A percentile compares a stretch with the other conserved stretches of the same genome.
These are phyloP conservation scores for Leucania comma DNA, from an alignment of 2,888 invertebrate species.

Conservation along the genomic window DNA sequence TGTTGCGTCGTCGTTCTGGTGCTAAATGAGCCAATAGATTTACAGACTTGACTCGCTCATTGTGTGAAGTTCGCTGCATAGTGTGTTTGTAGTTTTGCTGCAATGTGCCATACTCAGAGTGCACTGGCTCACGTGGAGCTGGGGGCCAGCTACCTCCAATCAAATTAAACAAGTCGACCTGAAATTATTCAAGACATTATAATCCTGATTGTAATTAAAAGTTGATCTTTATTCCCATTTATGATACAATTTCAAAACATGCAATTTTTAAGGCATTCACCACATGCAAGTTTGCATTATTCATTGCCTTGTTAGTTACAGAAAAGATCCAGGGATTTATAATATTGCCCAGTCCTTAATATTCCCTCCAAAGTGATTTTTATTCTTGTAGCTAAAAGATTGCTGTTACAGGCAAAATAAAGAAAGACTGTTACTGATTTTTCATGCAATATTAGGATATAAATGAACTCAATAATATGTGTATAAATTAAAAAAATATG, in stretches of 20 bases:
- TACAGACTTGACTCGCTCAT: constrained; percentile 90
- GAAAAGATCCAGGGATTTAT: background rate
- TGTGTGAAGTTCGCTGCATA: constrained; percentile 82
- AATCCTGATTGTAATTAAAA: constrained; percentile 6
- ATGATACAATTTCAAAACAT: background rate
- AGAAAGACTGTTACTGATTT: background rate
- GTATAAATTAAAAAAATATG: background rate
- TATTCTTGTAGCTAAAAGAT: no score
- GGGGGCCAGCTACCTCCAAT: constrained; percentile 89
- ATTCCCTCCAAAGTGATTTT: background rate
- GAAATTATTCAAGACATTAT: constrained; percentile 55
- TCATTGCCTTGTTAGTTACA: constrained; percentile 12
- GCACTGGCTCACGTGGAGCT: constrained; percentile 80
- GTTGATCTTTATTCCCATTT: background rate
- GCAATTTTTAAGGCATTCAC: no score
- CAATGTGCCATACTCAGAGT: constrained; percentile 81
- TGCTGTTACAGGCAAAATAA: background rate
- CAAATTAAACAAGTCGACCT: constrained; percentile 85
- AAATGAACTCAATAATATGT: background rate
- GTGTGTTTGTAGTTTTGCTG: constrained; percentile 74
- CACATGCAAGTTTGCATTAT: constrained; percentile 17
- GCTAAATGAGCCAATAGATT: constrained; percentile 91
- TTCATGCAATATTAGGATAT: background rate
- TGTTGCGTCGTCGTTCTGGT: constrained; percentile 81
- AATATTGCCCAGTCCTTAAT: background rate